Evolutionary conservation across 1,140 invertebrate genomes (phyloP).

Genomic region (Drosophila simulans): DNA sequence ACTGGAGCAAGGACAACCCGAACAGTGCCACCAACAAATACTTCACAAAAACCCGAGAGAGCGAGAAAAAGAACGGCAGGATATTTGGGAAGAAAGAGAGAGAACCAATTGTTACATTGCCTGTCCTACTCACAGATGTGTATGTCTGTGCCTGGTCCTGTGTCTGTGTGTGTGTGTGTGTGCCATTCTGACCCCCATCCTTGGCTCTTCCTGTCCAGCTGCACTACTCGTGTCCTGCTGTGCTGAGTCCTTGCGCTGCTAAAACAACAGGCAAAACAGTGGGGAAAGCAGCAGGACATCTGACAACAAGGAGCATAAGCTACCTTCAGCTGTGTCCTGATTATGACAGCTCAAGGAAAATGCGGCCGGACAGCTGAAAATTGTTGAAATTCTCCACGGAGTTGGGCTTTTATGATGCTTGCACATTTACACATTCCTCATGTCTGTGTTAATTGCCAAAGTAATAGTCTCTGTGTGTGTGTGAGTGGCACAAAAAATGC

Average conservation of each 20-base stretch:
- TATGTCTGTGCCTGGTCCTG: slow-evolving; percentile 18
- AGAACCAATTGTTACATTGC: slow-evolving; percentile 69
- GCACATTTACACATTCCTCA: slow-evolving; percentile 22
- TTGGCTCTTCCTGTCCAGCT: slow-evolving; percentile 32
- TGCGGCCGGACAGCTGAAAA: slow-evolving; percentile 53
- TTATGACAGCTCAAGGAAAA: slow-evolving; percentile 82
- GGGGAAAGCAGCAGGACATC: slow-evolving; percentile 41
- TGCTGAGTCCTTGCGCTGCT: slow-evolving; percentile 33
- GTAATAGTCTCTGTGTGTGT: slow-evolving; percentile 30
- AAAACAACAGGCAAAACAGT: slow-evolving; percentile 17
- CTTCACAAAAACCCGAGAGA: slow-evolving; percentile 58
- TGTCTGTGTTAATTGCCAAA: slow-evolving; percentile 71
- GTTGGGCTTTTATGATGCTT: slow-evolving; percentile 45
- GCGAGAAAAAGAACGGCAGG: slow-evolving; percentile 15
- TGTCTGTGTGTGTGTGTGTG: slow-evolving; percentile 49
- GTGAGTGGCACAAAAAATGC: slow-evolving; percentile 45
- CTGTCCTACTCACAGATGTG: slow-evolving; percentile 31
- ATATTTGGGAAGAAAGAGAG: slow-evolving; percentile 22
- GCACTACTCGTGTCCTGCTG: slow-evolving; percentile 49
- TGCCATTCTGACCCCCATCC: slow-evolving; percentile 21
- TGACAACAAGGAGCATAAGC: slow-evolving; percentile 53
- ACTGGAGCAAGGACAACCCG: slow-evolving; percentile 74
- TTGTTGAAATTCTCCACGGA: slow-evolving; percentile 63
- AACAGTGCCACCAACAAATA: slow-evolving; percentile 56
- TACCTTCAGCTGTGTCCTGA: slow-evolving; percentile 72